Percentiles rank a stretch among this genome's conserved stretches.
Conservation (phyloP, 1,140 invertebrate species). For the Sesamia nonagrioides region DNA sequence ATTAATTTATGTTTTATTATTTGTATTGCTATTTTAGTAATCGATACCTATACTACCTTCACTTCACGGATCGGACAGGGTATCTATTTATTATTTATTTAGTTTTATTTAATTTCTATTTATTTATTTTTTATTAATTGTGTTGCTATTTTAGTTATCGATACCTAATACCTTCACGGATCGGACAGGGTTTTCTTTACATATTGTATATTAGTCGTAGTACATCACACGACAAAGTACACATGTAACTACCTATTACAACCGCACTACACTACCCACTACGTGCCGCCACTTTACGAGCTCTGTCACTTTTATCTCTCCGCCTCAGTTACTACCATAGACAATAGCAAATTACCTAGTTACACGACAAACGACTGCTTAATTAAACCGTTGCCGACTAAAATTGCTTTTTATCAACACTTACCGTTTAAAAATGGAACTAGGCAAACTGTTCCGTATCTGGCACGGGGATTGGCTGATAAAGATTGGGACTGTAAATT, state of each 20-base stretch:
- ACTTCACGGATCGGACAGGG: no score
- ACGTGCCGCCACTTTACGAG: conserved; percentile 56
- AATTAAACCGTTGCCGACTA: conserved; percentile 60
- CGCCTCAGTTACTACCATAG: conserved; percentile 50
- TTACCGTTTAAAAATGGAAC: conserved; percentile 33
- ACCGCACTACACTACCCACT: conserved; percentile 21
- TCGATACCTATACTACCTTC: no score
- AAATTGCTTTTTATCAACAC: conserved; percentile 57
- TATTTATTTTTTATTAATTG: no score
- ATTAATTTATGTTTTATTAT: no score
- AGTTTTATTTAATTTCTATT: no score
- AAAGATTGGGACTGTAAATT: no score
- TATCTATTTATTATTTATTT: no score
- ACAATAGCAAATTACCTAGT: conserved; percentile 58
- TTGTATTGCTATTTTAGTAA: no score
- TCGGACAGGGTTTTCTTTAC: no score
- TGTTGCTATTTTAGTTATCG: no score
- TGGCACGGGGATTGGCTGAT: no score
- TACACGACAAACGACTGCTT: conserved; percentile 47
- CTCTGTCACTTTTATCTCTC: conserved; percentile 59
- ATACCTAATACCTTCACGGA: neutral
- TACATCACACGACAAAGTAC: conserved; percentile 18
- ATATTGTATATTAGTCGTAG: neutral
- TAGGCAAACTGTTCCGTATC: neutral
- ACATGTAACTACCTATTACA: conserved; percentile 20